These are phyloP conservation scores for Beaufortia kweichowensis DNA, from an alignment of 2,113 vertebrate species.

Conservation along the genomic window DNA sequence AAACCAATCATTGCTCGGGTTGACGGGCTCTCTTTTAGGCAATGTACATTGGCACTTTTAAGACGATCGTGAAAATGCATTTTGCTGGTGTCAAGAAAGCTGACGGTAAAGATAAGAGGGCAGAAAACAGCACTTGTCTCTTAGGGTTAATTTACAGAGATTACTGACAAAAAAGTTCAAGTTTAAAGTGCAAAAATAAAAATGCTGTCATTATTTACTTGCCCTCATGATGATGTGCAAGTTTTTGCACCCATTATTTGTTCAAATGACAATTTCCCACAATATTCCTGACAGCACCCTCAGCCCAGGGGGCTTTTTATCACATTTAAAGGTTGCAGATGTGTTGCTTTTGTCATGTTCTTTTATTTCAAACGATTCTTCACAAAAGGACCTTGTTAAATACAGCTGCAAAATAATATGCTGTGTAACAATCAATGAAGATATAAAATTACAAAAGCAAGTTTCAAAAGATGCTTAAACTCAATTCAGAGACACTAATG, in stretches of 20 bases:
- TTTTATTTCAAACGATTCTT: neutral
- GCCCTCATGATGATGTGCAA: no score
- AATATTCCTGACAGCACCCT: no score
- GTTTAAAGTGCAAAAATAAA: neutral
- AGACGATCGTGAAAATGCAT: constrained; percentile 7
- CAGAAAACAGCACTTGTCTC: neutral
- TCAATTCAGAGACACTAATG: constrained; percentile 21
- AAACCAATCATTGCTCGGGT: neutral
- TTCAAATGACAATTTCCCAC: no score
- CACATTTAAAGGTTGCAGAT: no score
- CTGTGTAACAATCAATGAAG: neutral
- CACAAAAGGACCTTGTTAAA: neutral
- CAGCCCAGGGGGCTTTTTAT: no score
- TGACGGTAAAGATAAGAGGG: neutral
- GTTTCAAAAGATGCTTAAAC: constrained; percentile 7
- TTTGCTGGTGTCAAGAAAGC: neutral
- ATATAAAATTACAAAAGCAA: neutral
- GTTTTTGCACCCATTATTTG: no score
- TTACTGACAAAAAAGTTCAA: neutral
- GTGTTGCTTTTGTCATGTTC: no score
- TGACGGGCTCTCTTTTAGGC: constrained; percentile 7
- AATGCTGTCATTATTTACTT: neutral
- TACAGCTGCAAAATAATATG: neutral
- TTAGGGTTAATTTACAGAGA: neutral
- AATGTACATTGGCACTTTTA: constrained; percentile 2